Base-by-base conservation (phyloP, 1,140 invertebrate species). In the Bombus turneri region DNA sequence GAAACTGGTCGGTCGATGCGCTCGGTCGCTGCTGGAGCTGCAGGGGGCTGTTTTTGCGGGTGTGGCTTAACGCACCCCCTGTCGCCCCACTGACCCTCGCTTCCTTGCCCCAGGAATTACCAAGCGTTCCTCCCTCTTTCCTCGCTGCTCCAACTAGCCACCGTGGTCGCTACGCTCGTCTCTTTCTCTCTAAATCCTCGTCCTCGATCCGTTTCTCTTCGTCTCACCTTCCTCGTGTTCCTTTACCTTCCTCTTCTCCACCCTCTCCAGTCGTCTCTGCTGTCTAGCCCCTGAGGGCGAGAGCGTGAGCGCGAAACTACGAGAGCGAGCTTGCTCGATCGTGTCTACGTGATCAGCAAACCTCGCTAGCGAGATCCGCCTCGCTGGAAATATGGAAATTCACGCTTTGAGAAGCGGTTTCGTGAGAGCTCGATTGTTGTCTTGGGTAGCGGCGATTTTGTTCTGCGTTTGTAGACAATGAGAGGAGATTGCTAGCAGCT, bases 41-140 rank as follows among this genome's bases (percentile, higher is more conserved):
- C 91, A 93, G 93, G 91, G 93, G 93, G 93, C 93, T 94, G 94
- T 94, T 94, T 94, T 94, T 94, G 93, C 94, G 94, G 94, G 94
- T 94, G 94, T 94, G 94, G 94, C 94, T 94, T 94, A 94, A 92
- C 93, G 88, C 91, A 88, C 88, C 92, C 89, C 90, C 87, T 89
- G 85, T 86, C 89, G 86, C 90, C 91, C 86, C 88, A 87, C 87
- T 84, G 87, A 88, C 88, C 90, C 87, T 90, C 90, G 81, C 85
- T 87, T 87, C 88, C 89, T 88, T 90, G 87, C 86, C 88, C 90
- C 90, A 91, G 90, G 90, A 91, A 91, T 90, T 91, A 91, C 85
- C 84, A 74, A 84, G 83, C 88, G 84, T 85, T 59, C 73, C 69
- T 62, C 74, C 68, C 71, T 78, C 66, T 74, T 66, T 57, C 57